These are phyloP conservation scores for Apodemia duryi DNA, from an alignment of 2,888 invertebrate genomes.

Conservation along the genomic window DNA sequence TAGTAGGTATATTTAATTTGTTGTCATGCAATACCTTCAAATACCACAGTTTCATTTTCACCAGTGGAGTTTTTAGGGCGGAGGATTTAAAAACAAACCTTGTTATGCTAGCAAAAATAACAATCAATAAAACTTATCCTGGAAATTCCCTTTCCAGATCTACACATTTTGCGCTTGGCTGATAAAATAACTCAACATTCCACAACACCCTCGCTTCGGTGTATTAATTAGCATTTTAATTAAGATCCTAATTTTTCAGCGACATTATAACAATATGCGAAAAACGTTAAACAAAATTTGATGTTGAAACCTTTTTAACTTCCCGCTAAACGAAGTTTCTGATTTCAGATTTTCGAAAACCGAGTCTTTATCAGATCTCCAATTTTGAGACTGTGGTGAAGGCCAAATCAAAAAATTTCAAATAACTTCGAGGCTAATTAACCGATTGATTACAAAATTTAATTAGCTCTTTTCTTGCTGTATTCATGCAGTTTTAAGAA, in stretches of 20 bases:
- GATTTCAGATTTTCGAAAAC: too few relatives aligned
- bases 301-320: too few relatives aligned
- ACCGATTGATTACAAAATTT: too few relatives aligned
- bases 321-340: too few relatives aligned
- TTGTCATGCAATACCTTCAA: too few relatives aligned
- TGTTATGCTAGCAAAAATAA: neutral
- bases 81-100: neutral
- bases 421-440: too few relatives aligned
- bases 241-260: neutral
- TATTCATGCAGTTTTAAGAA: too few relatives aligned
- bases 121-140: constrained; percentile 6
- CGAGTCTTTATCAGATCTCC: too few relatives aligned
- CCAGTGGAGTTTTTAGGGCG: neutral
- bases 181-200: constrained; percentile 6
- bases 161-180: neutral
- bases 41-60: neutral
- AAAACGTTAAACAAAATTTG: neutral
- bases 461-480: too few relatives aligned
- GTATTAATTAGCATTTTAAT: constrained; percentile 14
- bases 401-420: too few relatives aligned
- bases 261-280: neutral
- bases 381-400: too few relatives aligned
- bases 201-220: constrained; percentile 3
- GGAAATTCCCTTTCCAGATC: neutral
- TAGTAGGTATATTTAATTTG: too few relatives aligned